Base-by-base conservation (phyloP, 2,797 vertebrate genomes). In the Poeciliopsis gracilis region DNA sequence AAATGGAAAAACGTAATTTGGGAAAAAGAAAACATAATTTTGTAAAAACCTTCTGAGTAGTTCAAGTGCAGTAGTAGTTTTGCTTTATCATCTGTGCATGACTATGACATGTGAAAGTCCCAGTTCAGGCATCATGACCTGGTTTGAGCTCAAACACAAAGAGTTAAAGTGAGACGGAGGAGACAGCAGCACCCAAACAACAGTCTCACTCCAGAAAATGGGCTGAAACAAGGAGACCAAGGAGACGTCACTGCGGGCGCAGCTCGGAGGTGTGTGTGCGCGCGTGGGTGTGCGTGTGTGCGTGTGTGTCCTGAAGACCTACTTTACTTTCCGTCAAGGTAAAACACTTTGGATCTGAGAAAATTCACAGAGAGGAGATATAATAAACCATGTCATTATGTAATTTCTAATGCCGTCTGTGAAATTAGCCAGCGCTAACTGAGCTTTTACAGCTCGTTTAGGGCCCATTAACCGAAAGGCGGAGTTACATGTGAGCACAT, bases 151-250 rank as follows among this genome's bases (percentile, higher is more conserved):
- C 43, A 83, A 36, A 72, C 28, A 49, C 15, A 3, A 30, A 8
- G 57, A 72, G 46, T 72, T 73, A 82, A 83, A 88, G 53, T 46
- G 43, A 90, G 90, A 92, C 89, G 83, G 73, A 80, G 78, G 78
- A 88, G 80, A 92, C 86, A 90, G 86, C 89, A 79, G 89, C 91
- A 92, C 88, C 89, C 90, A 91, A 92, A 92, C 89, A 92, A 91
- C 79, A 79, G 86, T 78, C 87, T 86, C 77, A 46, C 72, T 75
- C 77, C 76, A 77, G 83, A 85, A 91, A 84, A 83, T 69, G 89
- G 77, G 84, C 77, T 86, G 89, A 91, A 86, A 82, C 83, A 81
- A 86, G 82, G 82, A 83, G 85, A 85, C 72, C 47, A 30, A 78
- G 86, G 82, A 88, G 66, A 82, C 78, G 86, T 67, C 79, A 49